Percentiles rank a stretch among this genome's conserved stretches.
These are phyloP conservation scores for Lordiphosa clarofinis DNA, from an alignment of 1,140 invertebrate genomes.

Conservation along the genomic window DNA sequence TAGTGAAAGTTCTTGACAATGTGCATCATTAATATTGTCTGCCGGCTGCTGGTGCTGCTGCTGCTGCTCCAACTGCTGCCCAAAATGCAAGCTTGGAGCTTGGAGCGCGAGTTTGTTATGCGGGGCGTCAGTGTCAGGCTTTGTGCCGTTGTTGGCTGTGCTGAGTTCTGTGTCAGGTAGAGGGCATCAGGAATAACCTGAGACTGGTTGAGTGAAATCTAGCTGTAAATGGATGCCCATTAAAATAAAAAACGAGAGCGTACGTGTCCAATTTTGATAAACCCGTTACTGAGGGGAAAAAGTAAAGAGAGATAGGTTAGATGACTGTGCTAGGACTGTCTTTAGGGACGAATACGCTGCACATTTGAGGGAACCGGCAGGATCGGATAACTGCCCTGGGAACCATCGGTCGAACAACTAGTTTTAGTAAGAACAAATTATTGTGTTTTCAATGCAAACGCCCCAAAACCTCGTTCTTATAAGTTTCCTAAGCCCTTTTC, in stretches of 20 bases:
- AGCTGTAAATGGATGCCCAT: slow-evolving; percentile 28
- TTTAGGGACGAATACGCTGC: no score
- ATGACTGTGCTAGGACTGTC: no score
- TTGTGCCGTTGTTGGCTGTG: slow-evolving; percentile 30
- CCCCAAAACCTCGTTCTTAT: no score
- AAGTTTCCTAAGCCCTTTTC: no score
- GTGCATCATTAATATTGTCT: slow-evolving; percentile 76
- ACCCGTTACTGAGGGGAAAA: background rate
- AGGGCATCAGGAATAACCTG: slow-evolving; percentile 1
- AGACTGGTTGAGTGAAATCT: slow-evolving; percentile 28
- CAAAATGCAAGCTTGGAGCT: slow-evolving; percentile 38
- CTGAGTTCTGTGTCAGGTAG: slow-evolving; percentile 17
- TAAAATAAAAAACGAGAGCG: slow-evolving; percentile 23
- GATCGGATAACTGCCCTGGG: no score
- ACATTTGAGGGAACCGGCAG: no score
- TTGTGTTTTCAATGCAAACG: no score
- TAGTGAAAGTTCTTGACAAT: slow-evolving; percentile 76
- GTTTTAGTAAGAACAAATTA: no score
- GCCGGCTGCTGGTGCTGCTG: background rate
- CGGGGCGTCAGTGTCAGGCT: slow-evolving; percentile 28
- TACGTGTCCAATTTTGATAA: background rate
- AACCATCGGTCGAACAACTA: no score
- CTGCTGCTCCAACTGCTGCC: slow-evolving; percentile 4
- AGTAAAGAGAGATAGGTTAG: no score
- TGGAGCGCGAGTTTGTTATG: slow-evolving; percentile 50